Conservation (phyloP, 2,888 invertebrate species). For the Ischnus inquisitorius region DNA sequence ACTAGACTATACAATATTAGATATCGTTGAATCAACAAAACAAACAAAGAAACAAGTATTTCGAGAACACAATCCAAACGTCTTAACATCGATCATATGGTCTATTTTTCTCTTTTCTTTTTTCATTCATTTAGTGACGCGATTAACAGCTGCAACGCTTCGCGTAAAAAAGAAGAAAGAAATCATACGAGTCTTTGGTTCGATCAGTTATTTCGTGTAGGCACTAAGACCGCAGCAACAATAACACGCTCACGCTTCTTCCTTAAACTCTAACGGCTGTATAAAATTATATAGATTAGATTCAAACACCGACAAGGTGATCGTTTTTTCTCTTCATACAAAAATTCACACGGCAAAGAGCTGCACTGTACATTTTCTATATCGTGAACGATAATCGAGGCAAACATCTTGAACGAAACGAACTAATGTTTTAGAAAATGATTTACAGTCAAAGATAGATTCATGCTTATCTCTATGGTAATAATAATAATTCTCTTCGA, state of each 20-base stretch:
- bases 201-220: slow-evolving; percentile 60
- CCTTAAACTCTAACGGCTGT: slow-evolving; percentile 49
- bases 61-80: slow-evolving; percentile 28
- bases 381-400: slow-evolving; percentile 28
- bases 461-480: slow-evolving; percentile 26
- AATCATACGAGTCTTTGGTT: slow-evolving; percentile 64
- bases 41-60: slow-evolving; percentile 10
- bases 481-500: slow-evolving; percentile 32
- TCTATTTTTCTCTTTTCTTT: background rate
- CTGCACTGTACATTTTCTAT: slow-evolving; percentile 47
- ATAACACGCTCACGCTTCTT: slow-evolving; percentile 39
- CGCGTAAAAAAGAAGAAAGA: slow-evolving; percentile 48
- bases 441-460: slow-evolving; percentile 30
- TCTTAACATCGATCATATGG: slow-evolving; percentile 43
- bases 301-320: slow-evolving; percentile 40
- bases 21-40: slow-evolving; percentile 32
- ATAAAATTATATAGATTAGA: slow-evolving; percentile 60
- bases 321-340: slow-evolving; percentile 43
- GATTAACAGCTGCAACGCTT: slow-evolving; percentile 1
- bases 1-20: slow-evolving; percentile 43
- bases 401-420: slow-evolving; percentile 23
- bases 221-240: slow-evolving; percentile 62
- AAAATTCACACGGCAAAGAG: slow-evolving; percentile 48
- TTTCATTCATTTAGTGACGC: slow-evolving; percentile 7
- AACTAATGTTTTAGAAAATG: slow-evolving; percentile 24